These are phyloP conservation scores for Druceiella hillmani DNA, from an alignment of 2,888 invertebrate genomes.

Conservation along the genomic window DNA sequence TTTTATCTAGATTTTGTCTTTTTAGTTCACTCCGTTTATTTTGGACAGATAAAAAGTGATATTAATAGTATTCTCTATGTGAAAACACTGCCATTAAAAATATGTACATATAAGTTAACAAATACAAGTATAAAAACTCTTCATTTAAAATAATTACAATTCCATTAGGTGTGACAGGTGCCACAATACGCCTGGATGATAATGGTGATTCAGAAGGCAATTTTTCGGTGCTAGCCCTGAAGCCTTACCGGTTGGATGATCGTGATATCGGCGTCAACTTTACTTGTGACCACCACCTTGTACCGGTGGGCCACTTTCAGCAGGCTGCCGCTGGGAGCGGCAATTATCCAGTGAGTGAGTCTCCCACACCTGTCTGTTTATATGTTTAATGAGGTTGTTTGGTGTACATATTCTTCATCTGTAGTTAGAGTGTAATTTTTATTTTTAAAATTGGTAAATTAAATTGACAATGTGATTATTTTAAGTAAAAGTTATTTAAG, in stretches of 20 bases:
- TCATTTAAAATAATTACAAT: not conserved
- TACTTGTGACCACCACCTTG: constrained; percentile 72
- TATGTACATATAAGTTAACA: no score
- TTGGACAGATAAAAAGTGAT: no score
- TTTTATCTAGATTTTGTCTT: no score
- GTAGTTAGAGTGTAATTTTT: no score
- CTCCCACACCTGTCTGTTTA: constrained; percentile 19
- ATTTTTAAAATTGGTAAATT: no score
- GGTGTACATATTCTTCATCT: not conserved
- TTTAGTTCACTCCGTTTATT: no score
- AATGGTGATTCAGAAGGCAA: constrained; percentile 96
- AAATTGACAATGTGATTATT: no score
- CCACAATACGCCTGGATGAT: constrained; percentile 85
- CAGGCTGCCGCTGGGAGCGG: constrained; percentile 54
- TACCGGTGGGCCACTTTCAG: constrained; percentile 79
- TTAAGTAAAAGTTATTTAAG: no score
- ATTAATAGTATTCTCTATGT: no score
- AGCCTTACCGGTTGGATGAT: constrained; percentile 45
- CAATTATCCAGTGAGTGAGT: constrained; percentile 74
- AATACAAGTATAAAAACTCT: not conserved
- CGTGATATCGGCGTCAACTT: constrained; percentile 47
- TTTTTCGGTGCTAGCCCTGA: constrained; percentile 87
- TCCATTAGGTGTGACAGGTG: constrained; percentile 94
- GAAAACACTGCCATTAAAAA: no score
- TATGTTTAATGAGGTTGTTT: not conserved